Conservation (phyloP, 2,113 vertebrate species). For the Pithys albifrons region DNA sequence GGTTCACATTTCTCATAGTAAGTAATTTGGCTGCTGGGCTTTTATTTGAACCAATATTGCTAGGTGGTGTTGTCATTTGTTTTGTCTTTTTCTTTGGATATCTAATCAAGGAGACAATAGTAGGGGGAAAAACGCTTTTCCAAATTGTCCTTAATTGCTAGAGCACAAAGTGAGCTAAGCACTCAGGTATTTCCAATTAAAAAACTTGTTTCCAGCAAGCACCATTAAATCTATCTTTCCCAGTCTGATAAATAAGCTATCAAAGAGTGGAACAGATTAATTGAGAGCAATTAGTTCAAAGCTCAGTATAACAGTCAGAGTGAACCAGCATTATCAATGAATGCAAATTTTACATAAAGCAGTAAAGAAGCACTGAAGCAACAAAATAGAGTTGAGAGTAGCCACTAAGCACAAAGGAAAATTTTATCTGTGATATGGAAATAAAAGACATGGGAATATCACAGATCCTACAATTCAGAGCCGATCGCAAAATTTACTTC, state of each 20-base stretch:
- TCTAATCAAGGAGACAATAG: constrained; percentile 89
- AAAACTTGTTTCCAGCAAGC: constrained; percentile 79
- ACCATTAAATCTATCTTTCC: constrained; percentile 85
- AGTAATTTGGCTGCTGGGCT: constrained; percentile 79
- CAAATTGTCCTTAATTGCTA: constrained; percentile 94
- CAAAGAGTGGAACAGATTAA: constrained; percentile 82
- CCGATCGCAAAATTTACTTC: neutral
- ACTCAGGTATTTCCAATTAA: constrained; percentile 84
- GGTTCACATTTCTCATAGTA: constrained; percentile 78
- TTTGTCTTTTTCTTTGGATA: constrained; percentile 82
- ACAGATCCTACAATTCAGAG: neutral
- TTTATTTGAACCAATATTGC: constrained; percentile 79
- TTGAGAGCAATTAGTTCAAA: constrained; percentile 82
- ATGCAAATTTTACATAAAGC: constrained; percentile 71
- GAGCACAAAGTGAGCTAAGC: constrained; percentile 78
- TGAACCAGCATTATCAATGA: constrained; percentile 68
- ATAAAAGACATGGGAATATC: neutral
- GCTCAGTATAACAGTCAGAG: constrained; percentile 74
- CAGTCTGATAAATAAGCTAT: constrained; percentile 89
- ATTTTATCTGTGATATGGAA: neutral
- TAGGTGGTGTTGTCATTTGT: constrained; percentile 88
- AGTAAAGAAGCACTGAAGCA: constrained; percentile 3
- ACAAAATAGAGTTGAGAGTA: constrained; percentile 20
- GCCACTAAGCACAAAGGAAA: neutral
- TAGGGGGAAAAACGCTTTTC: constrained; percentile 76